These are phyloP conservation scores for Bombyx huttoni DNA, from an alignment of 2,888 invertebrate species.

Conservation along the genomic window DNA sequence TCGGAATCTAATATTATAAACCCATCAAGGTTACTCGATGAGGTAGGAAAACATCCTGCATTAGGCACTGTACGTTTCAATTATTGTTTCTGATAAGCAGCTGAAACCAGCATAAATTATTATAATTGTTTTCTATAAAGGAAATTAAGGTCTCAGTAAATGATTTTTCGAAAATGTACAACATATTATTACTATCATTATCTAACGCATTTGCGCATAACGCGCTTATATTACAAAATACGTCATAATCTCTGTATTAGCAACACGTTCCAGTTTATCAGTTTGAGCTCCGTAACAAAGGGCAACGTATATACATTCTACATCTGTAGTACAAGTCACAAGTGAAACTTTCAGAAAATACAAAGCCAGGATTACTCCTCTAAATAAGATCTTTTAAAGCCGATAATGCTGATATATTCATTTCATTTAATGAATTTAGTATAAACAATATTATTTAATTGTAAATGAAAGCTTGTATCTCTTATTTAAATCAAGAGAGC, in stretches of 20 bases:
- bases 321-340: constrained; percentile 4
- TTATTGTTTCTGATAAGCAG: too few relatives aligned
- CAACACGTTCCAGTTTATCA: constrained; percentile 23
- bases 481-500: not conserved
- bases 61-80: too few relatives aligned
- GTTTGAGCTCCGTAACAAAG: constrained; percentile 26
- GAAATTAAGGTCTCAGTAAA: not conserved
- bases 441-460: too few relatives aligned
- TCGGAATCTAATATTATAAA: too few relatives aligned
- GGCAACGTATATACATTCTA: constrained; percentile 12
- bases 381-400: too few relatives aligned
- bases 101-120: too few relatives aligned
- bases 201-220: constrained; percentile 9
- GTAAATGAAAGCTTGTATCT: too few relatives aligned
- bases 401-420: too few relatives aligned
- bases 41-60: too few relatives aligned
- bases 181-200: constrained; percentile 2
- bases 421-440: too few relatives aligned
- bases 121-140: not conserved
- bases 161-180: not conserved
- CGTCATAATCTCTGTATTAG: constrained; percentile 22
- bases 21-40: too few relatives aligned
- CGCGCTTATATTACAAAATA: constrained; percentile 16
- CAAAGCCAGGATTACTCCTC: not conserved
- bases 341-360: constrained; percentile 1